Conservation (phyloP, 1,140 invertebrate species). For the Drosophila gunungcola region DNA sequence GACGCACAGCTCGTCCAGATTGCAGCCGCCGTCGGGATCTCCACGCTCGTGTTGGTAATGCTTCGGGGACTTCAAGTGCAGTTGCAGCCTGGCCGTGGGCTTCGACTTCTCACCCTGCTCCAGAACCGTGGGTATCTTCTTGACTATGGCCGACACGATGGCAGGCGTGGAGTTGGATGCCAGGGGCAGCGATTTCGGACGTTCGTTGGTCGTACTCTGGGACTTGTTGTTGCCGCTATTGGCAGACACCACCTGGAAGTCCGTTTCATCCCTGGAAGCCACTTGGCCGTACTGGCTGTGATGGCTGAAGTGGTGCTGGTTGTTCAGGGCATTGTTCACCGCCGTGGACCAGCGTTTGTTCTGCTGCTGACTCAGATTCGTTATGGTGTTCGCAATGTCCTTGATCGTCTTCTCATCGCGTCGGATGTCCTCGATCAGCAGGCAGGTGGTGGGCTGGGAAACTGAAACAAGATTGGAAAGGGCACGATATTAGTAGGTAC, state of each 20-base stretch:
- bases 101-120: constrained; percentile 52
- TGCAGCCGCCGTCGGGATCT: constrained; percentile 92
- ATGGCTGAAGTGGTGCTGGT: constrained; percentile 63
- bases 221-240: constrained; percentile 39
- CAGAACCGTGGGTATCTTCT: constrained; percentile 82
- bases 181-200: constrained; percentile 83
- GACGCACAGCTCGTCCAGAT: constrained; percentile 87
- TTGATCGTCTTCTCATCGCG: constrained; percentile 82
- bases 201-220: constrained; percentile 31
- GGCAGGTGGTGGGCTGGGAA: constrained; percentile 70
- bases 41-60: constrained; percentile 87
- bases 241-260: constrained; percentile 64
- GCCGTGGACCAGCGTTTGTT: constrained; percentile 77
- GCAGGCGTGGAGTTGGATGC: constrained; percentile 81
- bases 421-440: constrained; percentile 80
- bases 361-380: constrained; percentile 84
- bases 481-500: neutral
- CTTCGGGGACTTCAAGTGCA: constrained; percentile 69
- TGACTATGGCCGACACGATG: constrained; percentile 84
- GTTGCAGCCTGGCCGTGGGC: constrained; percentile 42
- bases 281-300: constrained; percentile 52
- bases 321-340: constrained; percentile 80
- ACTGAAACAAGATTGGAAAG: constrained; percentile 39
- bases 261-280: constrained; percentile 76
- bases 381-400: constrained; percentile 83